Conservation (phyloP, 2,113 vertebrate genomes). For the Himantopus leucocephalus region DNA sequence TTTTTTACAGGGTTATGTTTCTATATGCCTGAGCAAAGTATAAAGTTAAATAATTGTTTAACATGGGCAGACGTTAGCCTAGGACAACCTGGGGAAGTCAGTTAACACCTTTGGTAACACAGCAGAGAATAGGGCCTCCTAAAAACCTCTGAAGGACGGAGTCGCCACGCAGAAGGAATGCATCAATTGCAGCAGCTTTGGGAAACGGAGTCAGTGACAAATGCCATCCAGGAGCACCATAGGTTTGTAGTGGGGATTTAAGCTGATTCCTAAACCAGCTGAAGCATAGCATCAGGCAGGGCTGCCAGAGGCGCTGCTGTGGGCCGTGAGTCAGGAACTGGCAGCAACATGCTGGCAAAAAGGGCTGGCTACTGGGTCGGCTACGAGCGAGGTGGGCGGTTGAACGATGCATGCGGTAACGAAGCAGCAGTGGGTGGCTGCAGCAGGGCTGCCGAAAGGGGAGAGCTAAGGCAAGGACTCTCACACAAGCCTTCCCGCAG, state of each 20-base stretch:
- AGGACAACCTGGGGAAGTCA: background rate
- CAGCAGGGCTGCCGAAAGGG: background rate
- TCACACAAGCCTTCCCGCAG: background rate
- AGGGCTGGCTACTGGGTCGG: rapidly evolving
- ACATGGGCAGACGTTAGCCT: rapidly evolving
- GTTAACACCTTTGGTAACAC: background rate
- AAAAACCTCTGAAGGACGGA: background rate
- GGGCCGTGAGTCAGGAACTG: rapidly evolving
- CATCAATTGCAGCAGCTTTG: background rate
- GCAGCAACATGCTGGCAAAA: rapidly evolving
- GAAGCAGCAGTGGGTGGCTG: rapidly evolving
- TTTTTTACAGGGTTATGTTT: background rate
- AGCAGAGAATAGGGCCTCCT: background rate
- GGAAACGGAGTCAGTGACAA: background rate
- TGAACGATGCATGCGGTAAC: rapidly evolving
- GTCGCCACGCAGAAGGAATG: rapidly evolving
- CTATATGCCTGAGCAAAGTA: background rate
- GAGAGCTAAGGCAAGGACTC: background rate
- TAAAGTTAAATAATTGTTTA: background rate
- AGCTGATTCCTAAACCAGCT: background rate
- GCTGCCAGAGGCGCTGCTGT: background rate
- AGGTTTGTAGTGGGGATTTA: background rate
- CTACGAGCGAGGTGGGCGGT: rapidly evolving
- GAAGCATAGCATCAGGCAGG: background rate
- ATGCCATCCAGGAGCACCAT: background rate